These are phyloP conservation scores for Luperina nickerlii DNA, from an alignment of 2,888 invertebrate species.

Conservation along the genomic window DNA sequence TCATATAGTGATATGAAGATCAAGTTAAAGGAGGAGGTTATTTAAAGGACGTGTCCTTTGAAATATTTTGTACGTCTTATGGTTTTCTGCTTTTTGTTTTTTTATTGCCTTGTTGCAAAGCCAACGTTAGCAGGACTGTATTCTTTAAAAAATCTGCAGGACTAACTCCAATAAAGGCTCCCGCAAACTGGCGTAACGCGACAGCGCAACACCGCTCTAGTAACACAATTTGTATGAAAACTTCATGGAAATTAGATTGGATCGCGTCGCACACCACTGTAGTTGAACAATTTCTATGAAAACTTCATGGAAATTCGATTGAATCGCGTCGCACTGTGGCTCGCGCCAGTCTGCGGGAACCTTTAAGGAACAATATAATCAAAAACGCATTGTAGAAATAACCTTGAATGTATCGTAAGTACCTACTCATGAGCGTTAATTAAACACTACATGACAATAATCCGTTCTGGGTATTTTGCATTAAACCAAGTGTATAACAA, in stretches of 20 bases:
- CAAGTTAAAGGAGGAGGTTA: too few relatives aligned
- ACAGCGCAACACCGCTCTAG: background rate
- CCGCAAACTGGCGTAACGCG: background rate
- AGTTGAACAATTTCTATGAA: background rate
- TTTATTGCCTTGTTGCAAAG: background rate
- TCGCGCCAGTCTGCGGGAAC: background rate
- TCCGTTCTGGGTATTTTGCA: slow-evolving; percentile 56
- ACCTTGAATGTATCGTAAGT: slow-evolving; percentile 32
- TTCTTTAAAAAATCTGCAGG: background rate
- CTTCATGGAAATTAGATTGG: background rate
- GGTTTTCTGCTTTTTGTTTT: too few relatives aligned
- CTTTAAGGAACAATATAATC: background rate
- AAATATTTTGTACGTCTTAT: background rate
- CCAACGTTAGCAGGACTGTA: background rate
- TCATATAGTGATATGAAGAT: too few relatives aligned
- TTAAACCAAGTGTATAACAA: slow-evolving; percentile 53
- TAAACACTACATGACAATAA: slow-evolving; percentile 50
- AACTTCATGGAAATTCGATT: background rate
- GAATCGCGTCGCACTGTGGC: too few relatives aligned
- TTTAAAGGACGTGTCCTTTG: background rate
- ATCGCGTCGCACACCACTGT: too few relatives aligned
- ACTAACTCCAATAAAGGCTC: background rate
- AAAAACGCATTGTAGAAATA: slow-evolving; percentile 28
- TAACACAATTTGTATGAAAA: background rate
- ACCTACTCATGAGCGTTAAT: slow-evolving; percentile 39